phyloP scores from a whole-genome alignment of 2,797 vertebrate genomes.

The Chelon auratus region DNA sequence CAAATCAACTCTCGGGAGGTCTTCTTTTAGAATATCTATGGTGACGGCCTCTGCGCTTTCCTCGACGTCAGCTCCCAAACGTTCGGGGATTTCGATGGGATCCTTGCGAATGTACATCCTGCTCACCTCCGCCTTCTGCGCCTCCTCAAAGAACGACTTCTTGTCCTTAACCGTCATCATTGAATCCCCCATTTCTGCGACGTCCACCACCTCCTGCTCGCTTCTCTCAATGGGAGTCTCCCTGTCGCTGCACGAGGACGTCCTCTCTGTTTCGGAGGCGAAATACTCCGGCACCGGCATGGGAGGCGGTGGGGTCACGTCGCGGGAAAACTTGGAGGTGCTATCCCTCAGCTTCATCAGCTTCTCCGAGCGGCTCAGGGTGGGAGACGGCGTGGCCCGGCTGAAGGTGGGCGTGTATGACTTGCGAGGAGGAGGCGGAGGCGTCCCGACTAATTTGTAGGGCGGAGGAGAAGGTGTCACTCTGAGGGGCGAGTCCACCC shows the following conservation, averaged over 20 bases:
- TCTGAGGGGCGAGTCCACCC: slow-evolving; percentile 82
- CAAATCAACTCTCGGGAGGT: slow-evolving; percentile 82
- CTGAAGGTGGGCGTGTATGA: slow-evolving; percentile 76
- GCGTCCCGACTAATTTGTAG: slow-evolving; percentile 76
- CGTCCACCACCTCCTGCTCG: slow-evolving; percentile 57
- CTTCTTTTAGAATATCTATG: slow-evolving; percentile 78
- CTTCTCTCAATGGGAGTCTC: slow-evolving; percentile 76
- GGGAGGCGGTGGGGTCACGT: slow-evolving; percentile 74
- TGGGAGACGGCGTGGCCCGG: slow-evolving; percentile 85
- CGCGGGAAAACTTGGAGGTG: slow-evolving; percentile 84
- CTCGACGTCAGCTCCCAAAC: slow-evolving; percentile 79
- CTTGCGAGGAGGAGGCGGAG: slow-evolving; percentile 81
- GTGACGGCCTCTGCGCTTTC: slow-evolving; percentile 56
- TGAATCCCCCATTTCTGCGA: slow-evolving; percentile 79
- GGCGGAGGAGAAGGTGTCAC: slow-evolving; percentile 84
- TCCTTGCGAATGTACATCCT: slow-evolving; percentile 81
- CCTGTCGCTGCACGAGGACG: slow-evolving; percentile 81
- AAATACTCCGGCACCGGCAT: slow-evolving; percentile 69
- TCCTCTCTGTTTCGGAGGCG: slow-evolving; percentile 77
- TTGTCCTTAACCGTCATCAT: slow-evolving; percentile 87
- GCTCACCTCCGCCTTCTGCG: slow-evolving; percentile 84
- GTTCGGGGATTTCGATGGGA: slow-evolving; percentile 84
- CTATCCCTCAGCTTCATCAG: slow-evolving; percentile 88
- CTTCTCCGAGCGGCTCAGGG: slow-evolving; percentile 87
- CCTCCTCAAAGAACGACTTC: slow-evolving; percentile 86